Conservation (phyloP, 1,140 invertebrate species). For the Tetramorium alpestre region DNA sequence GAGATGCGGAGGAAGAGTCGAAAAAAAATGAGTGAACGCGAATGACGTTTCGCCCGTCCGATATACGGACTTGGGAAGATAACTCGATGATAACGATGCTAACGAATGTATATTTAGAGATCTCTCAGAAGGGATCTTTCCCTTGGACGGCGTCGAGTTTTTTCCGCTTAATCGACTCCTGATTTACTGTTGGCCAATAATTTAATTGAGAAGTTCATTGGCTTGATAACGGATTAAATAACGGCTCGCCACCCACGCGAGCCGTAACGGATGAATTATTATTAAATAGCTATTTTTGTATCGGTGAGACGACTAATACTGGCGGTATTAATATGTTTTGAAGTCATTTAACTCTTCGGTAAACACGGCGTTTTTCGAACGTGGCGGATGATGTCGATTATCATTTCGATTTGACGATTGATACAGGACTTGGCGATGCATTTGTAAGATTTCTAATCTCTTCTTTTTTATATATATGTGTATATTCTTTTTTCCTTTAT, state of each 20-base stretch:
- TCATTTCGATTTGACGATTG: not conserved
- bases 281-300: slow-evolving; percentile 38
- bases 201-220: slow-evolving; percentile 36
- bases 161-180: not conserved
- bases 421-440: not conserved
- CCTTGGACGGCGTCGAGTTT: not conserved
- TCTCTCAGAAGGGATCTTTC: not conserved
- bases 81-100: not conserved
- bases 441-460: not conserved
- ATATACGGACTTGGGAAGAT: too few species aligned
- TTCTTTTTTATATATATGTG: not conserved
- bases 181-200: slow-evolving; percentile 11
- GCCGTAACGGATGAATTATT: slow-evolving; percentile 24
- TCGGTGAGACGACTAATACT: not conserved
- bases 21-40: not conserved
- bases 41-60: not conserved
- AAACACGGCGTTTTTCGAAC: not conserved
- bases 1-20: not conserved
- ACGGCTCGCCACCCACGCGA: slow-evolving; percentile 8
- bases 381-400: not conserved
- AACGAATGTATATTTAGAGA: not conserved
- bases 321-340: not conserved
- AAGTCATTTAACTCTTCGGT: not conserved
- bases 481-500: not conserved
- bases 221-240: slow-evolving; percentile 22